These are phyloP conservation scores for Idris sp. DNA, from an alignment of 1,140 invertebrate species.

Conservation along the genomic window DNA sequence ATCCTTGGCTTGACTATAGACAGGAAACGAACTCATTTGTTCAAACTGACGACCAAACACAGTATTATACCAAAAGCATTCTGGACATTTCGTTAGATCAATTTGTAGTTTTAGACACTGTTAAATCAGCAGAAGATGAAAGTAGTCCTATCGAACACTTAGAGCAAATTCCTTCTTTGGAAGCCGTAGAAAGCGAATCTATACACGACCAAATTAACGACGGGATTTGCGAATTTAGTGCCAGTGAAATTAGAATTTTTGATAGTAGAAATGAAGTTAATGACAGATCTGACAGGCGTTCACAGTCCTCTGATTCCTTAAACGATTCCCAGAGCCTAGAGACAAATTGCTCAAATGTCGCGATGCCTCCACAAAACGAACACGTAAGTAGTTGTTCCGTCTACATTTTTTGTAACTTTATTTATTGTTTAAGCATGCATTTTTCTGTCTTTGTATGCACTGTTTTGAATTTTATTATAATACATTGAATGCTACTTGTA, in stretches of 20 bases:
- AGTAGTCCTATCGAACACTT: background rate
- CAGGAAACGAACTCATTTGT: conserved; percentile 44
- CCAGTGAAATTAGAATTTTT: background rate
- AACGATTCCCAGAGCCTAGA: conserved; percentile 69
- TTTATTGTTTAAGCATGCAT: conserved; percentile 40
- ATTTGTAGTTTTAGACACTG: conserved; percentile 25
- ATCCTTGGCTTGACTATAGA: conserved; percentile 80
- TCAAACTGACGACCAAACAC: conserved; percentile 28
- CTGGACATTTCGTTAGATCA: conserved; percentile 33
- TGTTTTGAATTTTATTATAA: too few species aligned
- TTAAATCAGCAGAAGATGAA: background rate
- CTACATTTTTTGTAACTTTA: conserved; percentile 33
- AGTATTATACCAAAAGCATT: conserved; percentile 34
- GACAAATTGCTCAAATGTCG: conserved; percentile 68
- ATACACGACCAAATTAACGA: conserved; percentile 4
- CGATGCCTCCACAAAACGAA: conserved; percentile 61
- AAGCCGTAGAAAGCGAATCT: background rate
- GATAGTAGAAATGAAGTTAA: conserved; percentile 16
- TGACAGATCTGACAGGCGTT: conserved; percentile 3
- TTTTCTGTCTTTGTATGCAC: conserved; percentile 29
- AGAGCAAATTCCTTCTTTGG: conserved; percentile 12
- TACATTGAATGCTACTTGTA: too few species aligned
- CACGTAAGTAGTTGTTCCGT: conserved; percentile 71
- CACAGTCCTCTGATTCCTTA: conserved; percentile 51
- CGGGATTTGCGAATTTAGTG: background rate